Conservation (phyloP, 2,113 vertebrate genomes). For the Pseudorhombus dupliciocellatus region DNA sequence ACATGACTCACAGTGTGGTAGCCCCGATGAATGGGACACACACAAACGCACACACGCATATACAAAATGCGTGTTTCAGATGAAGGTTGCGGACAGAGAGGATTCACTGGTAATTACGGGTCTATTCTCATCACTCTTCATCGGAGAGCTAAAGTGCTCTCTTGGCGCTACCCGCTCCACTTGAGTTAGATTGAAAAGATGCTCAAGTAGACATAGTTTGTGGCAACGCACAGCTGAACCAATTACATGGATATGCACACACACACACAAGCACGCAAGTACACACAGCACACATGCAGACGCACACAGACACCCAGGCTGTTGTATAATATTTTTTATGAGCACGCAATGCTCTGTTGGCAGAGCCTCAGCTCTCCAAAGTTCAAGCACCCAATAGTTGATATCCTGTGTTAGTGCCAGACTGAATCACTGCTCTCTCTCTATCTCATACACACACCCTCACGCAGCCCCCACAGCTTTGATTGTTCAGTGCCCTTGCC, state of each 20-base stretch:
- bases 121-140: conserved; percentile 67
- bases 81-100: conserved; percentile 50
- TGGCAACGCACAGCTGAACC: conserved; percentile 29
- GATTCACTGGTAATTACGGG: conserved; percentile 63
- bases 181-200: conserved; percentile 73
- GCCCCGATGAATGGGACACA: conserved; percentile 34
- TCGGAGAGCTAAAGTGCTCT: conserved; percentile 72
- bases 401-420: conserved; percentile 61
- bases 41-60: conserved; percentile 18
- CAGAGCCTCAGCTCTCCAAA: conserved; percentile 43
- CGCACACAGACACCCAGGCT: conserved; percentile 44
- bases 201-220: conserved; percentile 38
- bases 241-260: conserved; percentile 11
- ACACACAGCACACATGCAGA: conserved; percentile 31
- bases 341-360: conserved; percentile 65
- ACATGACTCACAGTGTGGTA: conserved; percentile 32
- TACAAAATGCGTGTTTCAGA: conserved; percentile 21
- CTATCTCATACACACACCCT: conserved; percentile 17
- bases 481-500: conserved; percentile 51
- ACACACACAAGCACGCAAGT: not conserved
- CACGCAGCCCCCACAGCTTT: conserved; percentile 17
- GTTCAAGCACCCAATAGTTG: conserved; percentile 64
- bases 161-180: conserved; percentile 55
- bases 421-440: conserved; percentile 19
- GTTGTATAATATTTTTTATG: conserved; percentile 59